Evolutionary conservation across 2,888 invertebrate species (phyloP), one percentile per base, ranked within the genome.

Genomic region (Adelphocoris suturalis): DNA sequence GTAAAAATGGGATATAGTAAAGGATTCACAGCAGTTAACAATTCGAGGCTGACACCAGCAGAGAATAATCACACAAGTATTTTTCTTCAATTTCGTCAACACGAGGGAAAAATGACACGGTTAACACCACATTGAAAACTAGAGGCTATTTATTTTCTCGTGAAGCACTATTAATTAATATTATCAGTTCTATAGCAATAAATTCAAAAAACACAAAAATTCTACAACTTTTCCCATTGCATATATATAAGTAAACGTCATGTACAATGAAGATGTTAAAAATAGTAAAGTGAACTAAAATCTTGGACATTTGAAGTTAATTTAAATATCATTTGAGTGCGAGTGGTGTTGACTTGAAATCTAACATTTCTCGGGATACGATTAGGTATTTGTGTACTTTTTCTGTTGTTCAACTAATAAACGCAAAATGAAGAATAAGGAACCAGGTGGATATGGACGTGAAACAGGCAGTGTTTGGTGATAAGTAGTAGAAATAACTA

Each of bases 11-110:
- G 61, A 19, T 16, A 57, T 68, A 68, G 68, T 68, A 68, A 68
- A 68, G 68, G 68, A 68, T 52, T 82, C 82, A 82, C 82, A 82
- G 82, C 82, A 82, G 82, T 82, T 52, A 48, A 52, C 82, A 82
- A 82, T 52, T 23, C 27, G 78, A n/a, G 78, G 78, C 78, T 78
- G 78, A 47, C 16, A n/a, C 46, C 47, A 78, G 46, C 78, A 78
- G 78, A 47, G 78, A 47, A 28, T n/a, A 78, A 78, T 78, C 46
- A 78, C 78, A 78, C 19, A 37, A 37, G 46, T 57, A 68, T 23
- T 68, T 9, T 68, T 68, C 68, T 23, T 13, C 9, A 23, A 68
- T 12, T 68, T 37, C 7, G 37, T 37, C 37, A 23, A 68, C 11
- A 68, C 68, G 27, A 68, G 23, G 68, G 52, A 52, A 52, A 52